Evolutionary conservation across 2,888 invertebrate species (phyloP), one percentile per base, ranked within the genome.

Genomic region (Eilema caniola): DNA sequence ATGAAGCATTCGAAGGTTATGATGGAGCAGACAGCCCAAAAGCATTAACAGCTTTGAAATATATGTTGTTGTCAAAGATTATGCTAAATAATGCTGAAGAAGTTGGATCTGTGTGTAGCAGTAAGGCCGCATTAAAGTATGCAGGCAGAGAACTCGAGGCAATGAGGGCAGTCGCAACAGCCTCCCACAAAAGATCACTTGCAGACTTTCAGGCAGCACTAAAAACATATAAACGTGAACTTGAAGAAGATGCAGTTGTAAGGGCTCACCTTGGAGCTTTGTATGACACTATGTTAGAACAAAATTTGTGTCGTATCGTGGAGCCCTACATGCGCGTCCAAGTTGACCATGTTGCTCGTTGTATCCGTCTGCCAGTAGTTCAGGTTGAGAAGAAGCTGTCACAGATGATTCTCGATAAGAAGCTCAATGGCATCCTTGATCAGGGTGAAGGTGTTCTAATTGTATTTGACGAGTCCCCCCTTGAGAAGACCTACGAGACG

Each of bases 381-480:
- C 97, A 98, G 95, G 99, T 99, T 67, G 99, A 99, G 94, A 99
- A 99, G 95, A 99, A 99, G 94, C 95, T 99, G 72, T 99, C 99
- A 66, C 99, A 99, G 95, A 99, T 99, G 99, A 99, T 99, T 90
- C 96, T 99, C 91, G 99, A 99, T 93, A 98, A 99, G 88, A 99
- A 99, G 94, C 97, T 99, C 83, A 97, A 97, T 94, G 99, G 99
- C 28, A 99, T 99, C 83, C 96, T 99, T 81, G 99, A 99, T 95
- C 99, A 99, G 95, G 99, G 99, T 74, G 98, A 98, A 92, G 99
- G 99, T 75, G 99, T 99, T 67, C 96, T 99, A 77, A 98, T 99
- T 86, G 98, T 99, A 59, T 99, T 99, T 92, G 99, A 99, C 91
- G 98, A 99, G 89, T 97, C 98, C 71, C 97, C 98, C 63, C 97